phyloP scores from a whole-genome alignment of 2,797 vertebrate species.

The Salarias fasciatus region DNA sequence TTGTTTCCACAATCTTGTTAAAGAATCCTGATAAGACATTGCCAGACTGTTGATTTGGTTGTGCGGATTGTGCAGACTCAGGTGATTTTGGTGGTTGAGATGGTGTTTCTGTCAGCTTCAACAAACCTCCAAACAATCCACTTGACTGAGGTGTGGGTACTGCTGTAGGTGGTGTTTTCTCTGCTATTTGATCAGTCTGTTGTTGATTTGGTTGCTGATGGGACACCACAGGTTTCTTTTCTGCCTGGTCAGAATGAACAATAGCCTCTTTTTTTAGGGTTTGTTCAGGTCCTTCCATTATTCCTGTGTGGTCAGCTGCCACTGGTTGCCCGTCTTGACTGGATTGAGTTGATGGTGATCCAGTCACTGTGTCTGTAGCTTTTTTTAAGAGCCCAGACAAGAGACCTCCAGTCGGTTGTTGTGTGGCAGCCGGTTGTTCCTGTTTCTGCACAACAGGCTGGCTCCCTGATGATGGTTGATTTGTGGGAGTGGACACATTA shows the following conservation, averaged over 20 bases:
- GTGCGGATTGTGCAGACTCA: slow-evolving; percentile 36
- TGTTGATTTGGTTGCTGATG: slow-evolving; percentile 48
- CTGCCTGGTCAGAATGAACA: slow-evolving; percentile 36
- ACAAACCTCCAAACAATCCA: slow-evolving; percentile 80
- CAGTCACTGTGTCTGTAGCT: slow-evolving; percentile 72
- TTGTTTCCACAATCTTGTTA: slow-evolving; percentile 76
- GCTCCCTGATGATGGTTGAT: slow-evolving; percentile 41
- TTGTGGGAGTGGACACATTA: slow-evolving; percentile 61
- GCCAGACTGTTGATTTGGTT: slow-evolving; percentile 75
- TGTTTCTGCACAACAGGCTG: slow-evolving; percentile 49
- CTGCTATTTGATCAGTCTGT: slow-evolving; percentile 32
- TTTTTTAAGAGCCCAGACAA: slow-evolving; percentile 83
- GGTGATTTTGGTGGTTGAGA: slow-evolving; percentile 54
- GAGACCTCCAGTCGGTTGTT: slow-evolving; percentile 59
- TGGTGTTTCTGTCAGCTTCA: slow-evolving; percentile 82
- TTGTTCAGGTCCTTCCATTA: slow-evolving; percentile 34
- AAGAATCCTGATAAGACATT: slow-evolving; percentile 77
- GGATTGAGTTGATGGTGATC: slow-evolving; percentile 50
- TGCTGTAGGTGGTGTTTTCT: slow-evolving; percentile 36
- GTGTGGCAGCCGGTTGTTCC: slow-evolving; percentile 39
- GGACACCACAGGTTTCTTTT: slow-evolving; percentile 19
- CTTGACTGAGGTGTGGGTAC: slow-evolving; percentile 61
- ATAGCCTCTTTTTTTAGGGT: slow-evolving; percentile 56
- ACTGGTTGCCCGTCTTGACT: slow-evolving; percentile 45
- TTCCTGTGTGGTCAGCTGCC: slow-evolving; percentile 25